Evolutionary conservation across 2,888 invertebrate species (phyloP), one percentile per base, ranked within the genome.

Genomic region (Trimorus sp.): DNA sequence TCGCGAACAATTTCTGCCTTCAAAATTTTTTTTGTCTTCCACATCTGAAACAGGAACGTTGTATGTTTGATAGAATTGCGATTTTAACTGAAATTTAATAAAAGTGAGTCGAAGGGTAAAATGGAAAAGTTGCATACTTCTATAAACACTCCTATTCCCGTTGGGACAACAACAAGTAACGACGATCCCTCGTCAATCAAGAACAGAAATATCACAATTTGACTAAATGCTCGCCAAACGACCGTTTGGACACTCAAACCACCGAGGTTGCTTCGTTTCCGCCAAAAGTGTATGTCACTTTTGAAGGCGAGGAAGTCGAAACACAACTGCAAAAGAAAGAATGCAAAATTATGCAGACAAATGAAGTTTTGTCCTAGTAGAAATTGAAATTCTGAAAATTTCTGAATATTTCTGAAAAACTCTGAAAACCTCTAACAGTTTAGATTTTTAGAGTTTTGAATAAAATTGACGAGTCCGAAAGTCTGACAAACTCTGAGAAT

Each of bases 231-330:
- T 69, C 98, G 94, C 99, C 99, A 99, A 48, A 98, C 90, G 37
- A 99, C 96, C 0, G 97, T 97, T 79, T 97, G 94, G 1, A 96
- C 94, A 0, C 99, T 99, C 15, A 99, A 92, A 0, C 99, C 97
- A 51, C 96, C 97, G 92, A 99, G 95, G 0, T 96, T 96, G 40
- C 94, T 94, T 89, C 97, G 95, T 16, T 94, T 94, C 75, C 96
- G 95, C 99, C 99, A 99, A 92, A 99, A 99, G 71, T 95, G 95
- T 0, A 99, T 97, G 89, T 99, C 99, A 91, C 98, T 99, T 93
- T 99, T 99, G 91, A 99, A 98, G 0, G 99, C 98, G 69, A 99
- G 93, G 90, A 99, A 98, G 91, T 99, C 99, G 89, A 99, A 98
- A 51, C 99, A 92, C 81, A 99, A 93, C 98, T 99, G 94, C 14